Conservation (phyloP, 2,888 invertebrate species). For the Microctonus hyperodae region DNA sequence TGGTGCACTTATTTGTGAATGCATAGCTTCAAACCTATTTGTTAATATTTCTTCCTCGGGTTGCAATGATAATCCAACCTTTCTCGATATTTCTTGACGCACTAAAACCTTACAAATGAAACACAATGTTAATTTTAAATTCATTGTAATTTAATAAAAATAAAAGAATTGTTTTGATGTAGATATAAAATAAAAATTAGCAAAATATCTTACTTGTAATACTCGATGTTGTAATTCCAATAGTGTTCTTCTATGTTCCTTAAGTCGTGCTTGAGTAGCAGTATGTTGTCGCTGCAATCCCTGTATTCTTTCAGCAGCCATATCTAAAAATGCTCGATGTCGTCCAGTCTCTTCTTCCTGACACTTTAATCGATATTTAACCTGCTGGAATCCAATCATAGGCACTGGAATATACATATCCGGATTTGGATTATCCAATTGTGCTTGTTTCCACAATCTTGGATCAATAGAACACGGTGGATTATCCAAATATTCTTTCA, state of each 20-base stretch:
- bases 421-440: conserved; percentile 93
- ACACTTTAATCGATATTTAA: conserved; percentile 81
- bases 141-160: too few relatives aligned
- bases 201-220: conserved; percentile 72
- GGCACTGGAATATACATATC: conserved; percentile 91
- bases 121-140: too few relatives aligned
- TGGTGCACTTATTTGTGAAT: conserved; percentile 87
- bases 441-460: conserved; percentile 95
- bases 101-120: conserved; percentile 79
- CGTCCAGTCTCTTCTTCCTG: conserved; percentile 85
- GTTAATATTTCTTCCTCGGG: conserved; percentile 92
- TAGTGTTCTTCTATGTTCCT: conserved; percentile 82
- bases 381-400: conserved; percentile 87
- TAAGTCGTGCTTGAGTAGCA: conserved; percentile 79
- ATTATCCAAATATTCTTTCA: conserved; percentile 87
- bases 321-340: conserved; percentile 81
- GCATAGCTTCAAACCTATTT: conserved; percentile 85
- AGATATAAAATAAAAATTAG: too few relatives aligned
- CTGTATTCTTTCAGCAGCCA: conserved; percentile 79
- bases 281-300: conserved; percentile 83
- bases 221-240: conserved; percentile 84
- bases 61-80: conserved; percentile 84
- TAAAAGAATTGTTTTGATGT: too few relatives aligned
- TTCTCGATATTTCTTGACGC: conserved; percentile 87
- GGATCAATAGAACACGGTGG: conserved; percentile 93